Evolutionary conservation across 2,888 invertebrate genomes (phyloP), one percentile per base, ranked within the genome.

Genomic region (Drosophila mercatorum): DNA sequence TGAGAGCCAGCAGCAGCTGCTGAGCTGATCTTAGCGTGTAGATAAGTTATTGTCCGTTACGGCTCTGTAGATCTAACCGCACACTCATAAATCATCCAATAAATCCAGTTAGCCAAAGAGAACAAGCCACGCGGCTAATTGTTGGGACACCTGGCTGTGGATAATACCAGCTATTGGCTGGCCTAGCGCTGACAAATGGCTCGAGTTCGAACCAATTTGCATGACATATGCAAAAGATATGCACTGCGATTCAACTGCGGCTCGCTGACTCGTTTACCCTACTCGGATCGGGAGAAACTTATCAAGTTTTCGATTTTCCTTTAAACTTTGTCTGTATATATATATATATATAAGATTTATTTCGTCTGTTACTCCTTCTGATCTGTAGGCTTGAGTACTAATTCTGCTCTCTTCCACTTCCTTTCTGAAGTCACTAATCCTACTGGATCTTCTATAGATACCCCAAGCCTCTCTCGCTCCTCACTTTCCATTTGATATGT

Each of bases 31-130:
- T 61, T 86, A 88, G 88, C 62, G 63, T 74, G 73, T 88, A 88
- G 71, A 80, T 89, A 88, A 88, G 78, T 88, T 88, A 88, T 89
- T 88, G 62, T 83, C 63, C 59, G 74, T 67, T 78, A 64, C 63
- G 59, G 74, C 67, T 78, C 64, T 71, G 57, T 46, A 68, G 73
- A 66, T 60, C 64, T 49, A 70, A 55, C 49, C 61, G 49, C 62
- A 70, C 61, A 66, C 43, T 69, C 79, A 68, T 79, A 81, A 79
- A 81, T 73, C 69, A 72, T 43, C 65, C 57, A 80, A 83, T 80
- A 83, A 81, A 79, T 46, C 68, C 71, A 78, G 68, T 80, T 70
- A 72, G 80, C 74, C 85, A 88, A 88, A 77, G 65, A 75, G 41
- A 81, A 74, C 43, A 73, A 46, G 26, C 55, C 14, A 47, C 62